Conservation (phyloP, 2,888 invertebrate genomes). For the Diarsia rubi region DNA sequence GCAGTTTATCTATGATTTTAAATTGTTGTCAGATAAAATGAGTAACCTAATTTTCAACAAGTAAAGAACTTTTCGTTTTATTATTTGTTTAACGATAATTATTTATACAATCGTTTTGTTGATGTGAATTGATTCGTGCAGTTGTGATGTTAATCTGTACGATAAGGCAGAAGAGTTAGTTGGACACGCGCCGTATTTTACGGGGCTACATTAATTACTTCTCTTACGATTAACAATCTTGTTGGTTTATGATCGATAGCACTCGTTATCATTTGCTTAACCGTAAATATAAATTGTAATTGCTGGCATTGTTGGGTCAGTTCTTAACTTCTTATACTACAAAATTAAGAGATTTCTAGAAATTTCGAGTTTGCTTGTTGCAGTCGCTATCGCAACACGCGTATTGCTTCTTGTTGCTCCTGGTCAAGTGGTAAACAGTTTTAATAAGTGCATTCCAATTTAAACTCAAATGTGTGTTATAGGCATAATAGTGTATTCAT, state of each 20-base stretch:
- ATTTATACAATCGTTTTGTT: background rate
- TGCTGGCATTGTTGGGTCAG: background rate
- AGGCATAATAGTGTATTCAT: background rate
- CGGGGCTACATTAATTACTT: slow-evolving; percentile 15
- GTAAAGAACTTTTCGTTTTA: background rate
- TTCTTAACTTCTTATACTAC: no score
- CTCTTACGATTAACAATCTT: background rate
- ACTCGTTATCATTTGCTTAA: background rate
- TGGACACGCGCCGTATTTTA: background rate
- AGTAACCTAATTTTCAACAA: background rate
- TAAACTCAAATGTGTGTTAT: background rate
- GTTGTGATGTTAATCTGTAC: background rate
- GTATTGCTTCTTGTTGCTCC: background rate
- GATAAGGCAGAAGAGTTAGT: background rate
- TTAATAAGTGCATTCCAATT: slow-evolving; percentile 7
- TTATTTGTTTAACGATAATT: background rate
- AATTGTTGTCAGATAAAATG: background rate
- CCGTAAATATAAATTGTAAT: background rate
- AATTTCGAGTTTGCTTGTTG: background rate
- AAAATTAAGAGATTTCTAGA: no score
- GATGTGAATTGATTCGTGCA: background rate
- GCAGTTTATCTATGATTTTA: no score
- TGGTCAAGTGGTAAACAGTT: background rate
- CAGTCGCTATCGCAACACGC: background rate
- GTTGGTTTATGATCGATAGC: slow-evolving; percentile 2